Percentiles rank a stretch among this genome's conserved stretches.
These are phyloP conservation scores for Delphinapterus leucas DNA, from an alignment of 2,113 vertebrate genomes.

Conservation along the genomic window DNA sequence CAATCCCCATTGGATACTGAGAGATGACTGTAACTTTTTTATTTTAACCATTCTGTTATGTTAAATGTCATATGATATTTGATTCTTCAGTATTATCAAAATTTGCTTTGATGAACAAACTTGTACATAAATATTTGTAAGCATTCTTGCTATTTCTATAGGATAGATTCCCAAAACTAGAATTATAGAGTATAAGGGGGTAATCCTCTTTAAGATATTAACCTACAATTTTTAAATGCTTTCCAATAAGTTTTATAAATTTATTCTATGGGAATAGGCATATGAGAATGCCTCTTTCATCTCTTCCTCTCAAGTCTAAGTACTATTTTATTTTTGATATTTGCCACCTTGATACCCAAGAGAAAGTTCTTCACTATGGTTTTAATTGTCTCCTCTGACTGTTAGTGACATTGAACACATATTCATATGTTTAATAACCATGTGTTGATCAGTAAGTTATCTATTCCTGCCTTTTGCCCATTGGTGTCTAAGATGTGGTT, in stretches of 20 bases:
- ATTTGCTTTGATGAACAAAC: not conserved
- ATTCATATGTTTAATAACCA: not conserved
- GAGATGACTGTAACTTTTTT: not conserved
- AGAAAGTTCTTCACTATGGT: not conserved
- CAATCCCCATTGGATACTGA: not conserved
- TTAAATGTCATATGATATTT: not conserved
- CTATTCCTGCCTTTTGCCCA: not conserved
- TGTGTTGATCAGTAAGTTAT: not conserved
- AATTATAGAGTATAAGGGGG: not conserved
- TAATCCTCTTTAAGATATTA: not conserved
- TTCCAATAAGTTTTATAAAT: not conserved
- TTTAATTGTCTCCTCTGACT: not conserved
- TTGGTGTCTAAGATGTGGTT: not conserved
- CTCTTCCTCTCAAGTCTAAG: not conserved
- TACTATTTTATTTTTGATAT: not conserved
- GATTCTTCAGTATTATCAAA: not conserved
- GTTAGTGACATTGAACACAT: not conserved
- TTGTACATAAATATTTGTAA: not conserved
- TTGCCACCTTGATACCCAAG: not conserved
- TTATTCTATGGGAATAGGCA: not conserved
- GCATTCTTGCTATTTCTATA: not conserved
- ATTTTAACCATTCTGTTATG: not conserved
- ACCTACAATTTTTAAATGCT: not conserved
- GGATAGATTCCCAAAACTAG: not conserved
- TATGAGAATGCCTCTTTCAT: not conserved